A percentile compares a stretch with the other conserved stretches of the same genome.
phyloP scores from a whole-genome alignment of 2,888 invertebrate genomes.

The Lepidochrysops patricia region DNA sequence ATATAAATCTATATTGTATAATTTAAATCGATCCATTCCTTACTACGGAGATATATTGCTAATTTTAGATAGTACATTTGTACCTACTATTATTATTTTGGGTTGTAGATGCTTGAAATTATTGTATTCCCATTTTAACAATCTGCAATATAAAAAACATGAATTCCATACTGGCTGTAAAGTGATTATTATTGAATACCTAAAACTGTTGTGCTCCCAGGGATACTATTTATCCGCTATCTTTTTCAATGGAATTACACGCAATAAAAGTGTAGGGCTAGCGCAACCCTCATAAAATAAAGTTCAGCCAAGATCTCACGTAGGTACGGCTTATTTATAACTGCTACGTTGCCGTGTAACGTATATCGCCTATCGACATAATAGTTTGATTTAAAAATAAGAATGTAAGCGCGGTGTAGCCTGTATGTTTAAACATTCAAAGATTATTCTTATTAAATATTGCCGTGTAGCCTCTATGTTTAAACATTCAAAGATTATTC shows the following conservation, averaged over 20 bases:
- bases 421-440: not conserved
- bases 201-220: no score
- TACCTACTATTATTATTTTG: no score
- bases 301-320: constrained; percentile 15
- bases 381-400: not conserved
- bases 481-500: not conserved
- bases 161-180: no score
- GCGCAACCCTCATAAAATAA: constrained; percentile 18
- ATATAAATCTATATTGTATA: no score
- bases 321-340: constrained; percentile 18
- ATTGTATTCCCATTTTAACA: not conserved
- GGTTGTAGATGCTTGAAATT: not conserved
- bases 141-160: no score
- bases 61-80: no score
- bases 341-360: not conserved
- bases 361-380: not conserved
- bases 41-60: no score
- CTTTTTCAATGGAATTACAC: constrained; percentile 10
- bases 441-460: not conserved
- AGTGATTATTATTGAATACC: no score
- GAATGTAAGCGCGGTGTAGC: no score
- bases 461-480: no score
- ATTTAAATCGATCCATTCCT: no score
- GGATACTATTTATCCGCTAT: not conserved
- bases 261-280: constrained; percentile 8